These are phyloP conservation scores for Melinopterus prodromus DNA, from an alignment of 2,888 invertebrate species.

Conservation along the genomic window DNA sequence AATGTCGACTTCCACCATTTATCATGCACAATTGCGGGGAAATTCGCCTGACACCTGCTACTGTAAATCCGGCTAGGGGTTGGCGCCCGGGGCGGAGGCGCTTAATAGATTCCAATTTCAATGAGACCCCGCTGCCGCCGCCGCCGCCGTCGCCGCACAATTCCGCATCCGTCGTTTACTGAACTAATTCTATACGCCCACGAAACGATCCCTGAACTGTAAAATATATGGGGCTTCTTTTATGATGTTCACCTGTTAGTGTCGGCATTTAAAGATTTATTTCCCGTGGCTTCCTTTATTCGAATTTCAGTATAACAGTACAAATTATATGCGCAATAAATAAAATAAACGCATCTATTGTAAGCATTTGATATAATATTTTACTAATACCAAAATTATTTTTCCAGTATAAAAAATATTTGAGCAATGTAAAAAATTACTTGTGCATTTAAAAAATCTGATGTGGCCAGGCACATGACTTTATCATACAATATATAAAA, in stretches of 20 bases:
- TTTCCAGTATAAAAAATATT: too few relatives aligned
- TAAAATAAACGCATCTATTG: too few relatives aligned
- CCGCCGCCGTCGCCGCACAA: background rate
- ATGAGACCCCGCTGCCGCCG: background rate
- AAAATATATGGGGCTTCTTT: background rate
- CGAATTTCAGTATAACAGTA: too few relatives aligned
- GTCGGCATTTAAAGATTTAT: background rate
- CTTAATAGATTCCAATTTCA: conserved; percentile 4
- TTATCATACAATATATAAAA: too few relatives aligned
- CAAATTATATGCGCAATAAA: too few relatives aligned
- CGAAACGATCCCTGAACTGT: background rate
- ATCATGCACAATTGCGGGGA: background rate
- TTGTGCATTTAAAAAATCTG: too few relatives aligned
- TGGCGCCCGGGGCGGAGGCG: background rate
- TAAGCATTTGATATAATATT: too few relatives aligned
- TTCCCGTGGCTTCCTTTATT: background rate
- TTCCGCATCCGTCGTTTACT: background rate
- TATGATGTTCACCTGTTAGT: background rate
- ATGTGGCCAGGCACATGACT: too few relatives aligned
- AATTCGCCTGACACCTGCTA: background rate
- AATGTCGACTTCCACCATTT: conserved; percentile 4
- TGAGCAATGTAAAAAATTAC: too few relatives aligned
- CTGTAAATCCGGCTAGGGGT: background rate
- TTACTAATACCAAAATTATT: too few relatives aligned
- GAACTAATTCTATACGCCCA: conserved; percentile 4